A percentile compares a stretch with the other conserved stretches of the same genome.
phyloP scores from a whole-genome alignment of 2,113 vertebrate genomes.

The Neogobius melanostomus region DNA sequence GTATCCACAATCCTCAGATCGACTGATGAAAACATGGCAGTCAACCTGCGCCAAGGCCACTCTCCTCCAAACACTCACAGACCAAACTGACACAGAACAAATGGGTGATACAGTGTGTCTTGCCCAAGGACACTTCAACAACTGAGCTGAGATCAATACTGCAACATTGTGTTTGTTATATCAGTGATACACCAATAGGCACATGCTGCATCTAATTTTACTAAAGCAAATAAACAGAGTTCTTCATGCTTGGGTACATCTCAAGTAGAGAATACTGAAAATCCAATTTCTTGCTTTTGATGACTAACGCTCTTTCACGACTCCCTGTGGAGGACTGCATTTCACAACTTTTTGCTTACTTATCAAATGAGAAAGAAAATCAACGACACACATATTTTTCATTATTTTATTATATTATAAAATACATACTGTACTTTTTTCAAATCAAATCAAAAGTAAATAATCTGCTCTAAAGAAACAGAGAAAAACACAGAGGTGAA shows the following conservation, averaged over 20 bases:
- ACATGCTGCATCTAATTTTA: not conserved
- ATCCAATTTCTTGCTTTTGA: conserved; percentile 21
- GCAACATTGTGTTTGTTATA: not conserved
- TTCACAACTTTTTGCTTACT: conserved; percentile 25
- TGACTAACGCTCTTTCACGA: conserved; percentile 30
- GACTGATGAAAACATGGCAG: too few species aligned
- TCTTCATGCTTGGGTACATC: conserved; percentile 17
- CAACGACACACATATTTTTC: conserved; percentile 22
- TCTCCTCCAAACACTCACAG: too few species aligned
- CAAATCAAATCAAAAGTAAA: too few species aligned
- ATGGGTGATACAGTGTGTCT: too few species aligned
- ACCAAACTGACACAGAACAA: too few species aligned
- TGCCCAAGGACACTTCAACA: too few species aligned
- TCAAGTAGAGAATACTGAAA: conserved; percentile 1
- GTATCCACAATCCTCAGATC: too few species aligned
- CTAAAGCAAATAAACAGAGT: conserved; percentile 4
- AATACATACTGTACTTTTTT: not conserved
- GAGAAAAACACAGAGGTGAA: too few species aligned
- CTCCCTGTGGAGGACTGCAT: conserved; percentile 16
- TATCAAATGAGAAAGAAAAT: conserved; percentile 22
- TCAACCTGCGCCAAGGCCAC: too few species aligned
- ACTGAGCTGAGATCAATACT: too few species aligned
- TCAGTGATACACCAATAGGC: conserved; percentile 2
- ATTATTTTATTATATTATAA: not conserved
- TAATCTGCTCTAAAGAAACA: too few species aligned